phyloP scores from a whole-genome alignment of 2,888 invertebrate species.

The Trichogramma dendrolimi region DNA sequence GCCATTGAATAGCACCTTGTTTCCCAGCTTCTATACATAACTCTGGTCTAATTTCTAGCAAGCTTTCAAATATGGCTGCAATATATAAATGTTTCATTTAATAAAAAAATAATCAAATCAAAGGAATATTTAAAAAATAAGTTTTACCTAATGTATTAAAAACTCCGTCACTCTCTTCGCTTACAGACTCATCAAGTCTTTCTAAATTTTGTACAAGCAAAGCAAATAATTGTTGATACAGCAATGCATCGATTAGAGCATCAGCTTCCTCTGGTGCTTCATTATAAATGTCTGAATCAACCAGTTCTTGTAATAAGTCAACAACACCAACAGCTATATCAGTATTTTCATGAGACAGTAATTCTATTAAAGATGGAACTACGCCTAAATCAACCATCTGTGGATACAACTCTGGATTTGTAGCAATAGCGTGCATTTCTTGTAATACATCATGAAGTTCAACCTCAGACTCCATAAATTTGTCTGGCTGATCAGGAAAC shows the following conservation, averaged over 20 bases:
- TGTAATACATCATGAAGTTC: conserved; percentile 83
- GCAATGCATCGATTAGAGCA: conserved; percentile 78
- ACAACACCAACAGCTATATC: conserved; percentile 83
- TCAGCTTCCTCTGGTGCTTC: conserved; percentile 91
- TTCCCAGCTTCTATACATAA: conserved; percentile 80
- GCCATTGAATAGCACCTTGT: conserved; percentile 88
- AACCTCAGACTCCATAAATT: conserved; percentile 97
- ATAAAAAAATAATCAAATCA: neutral
- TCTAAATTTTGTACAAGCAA: conserved; percentile 89
- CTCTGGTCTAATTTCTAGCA: conserved; percentile 85
- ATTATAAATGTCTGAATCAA: conserved; percentile 92
- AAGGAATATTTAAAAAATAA: neutral
- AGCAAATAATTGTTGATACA: conserved; percentile 86
- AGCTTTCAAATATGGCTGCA: conserved; percentile 87
- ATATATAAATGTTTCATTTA: conserved; percentile 40
- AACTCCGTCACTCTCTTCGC: conserved; percentile 94
- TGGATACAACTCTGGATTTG: conserved; percentile 92
- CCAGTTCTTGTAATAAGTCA: conserved; percentile 74
- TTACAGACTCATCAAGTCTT: conserved; percentile 85
- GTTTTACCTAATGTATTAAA: conserved; percentile 79
- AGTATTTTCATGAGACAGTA: conserved; percentile 93
- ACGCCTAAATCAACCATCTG: conserved; percentile 84
- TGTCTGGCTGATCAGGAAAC: conserved; percentile 93
- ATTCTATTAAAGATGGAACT: conserved; percentile 83
- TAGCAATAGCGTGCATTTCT: conserved; percentile 90